Percentiles rank a stretch among this genome's conserved stretches.
These are phyloP conservation scores for Zaprionus lineosus DNA, from an alignment of 2,888 invertebrate genomes.

Conservation along the genomic window DNA sequence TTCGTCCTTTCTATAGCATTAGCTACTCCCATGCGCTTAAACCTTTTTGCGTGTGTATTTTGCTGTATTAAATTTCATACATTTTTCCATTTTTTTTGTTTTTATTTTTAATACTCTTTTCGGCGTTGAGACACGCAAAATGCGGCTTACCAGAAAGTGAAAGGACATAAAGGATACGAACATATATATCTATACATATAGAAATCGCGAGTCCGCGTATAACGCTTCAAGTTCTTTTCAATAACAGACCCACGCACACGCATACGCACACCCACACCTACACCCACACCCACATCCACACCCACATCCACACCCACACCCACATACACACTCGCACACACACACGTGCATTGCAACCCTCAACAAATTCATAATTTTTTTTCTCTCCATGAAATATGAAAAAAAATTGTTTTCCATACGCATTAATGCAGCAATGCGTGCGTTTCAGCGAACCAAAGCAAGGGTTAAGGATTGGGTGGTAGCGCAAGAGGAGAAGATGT, in stretches of 20 bases:
- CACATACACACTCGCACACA: neutral
- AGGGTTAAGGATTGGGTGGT: neutral
- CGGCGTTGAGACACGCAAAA: constrained; percentile 67
- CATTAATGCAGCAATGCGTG: constrained; percentile 70
- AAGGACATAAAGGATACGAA: constrained; percentile 42
- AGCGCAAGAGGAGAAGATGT: neutral
- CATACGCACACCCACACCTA: neutral
- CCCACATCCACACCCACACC: constrained; percentile 30
- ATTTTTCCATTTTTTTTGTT: constrained; percentile 23
- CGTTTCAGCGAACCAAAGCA: constrained; percentile 7
- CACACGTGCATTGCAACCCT: constrained; percentile 46
- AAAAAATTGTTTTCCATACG: constrained; percentile 60
- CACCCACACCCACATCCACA: constrained; percentile 30
- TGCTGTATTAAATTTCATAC: constrained; percentile 40
- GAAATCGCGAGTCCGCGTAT: constrained; percentile 52
- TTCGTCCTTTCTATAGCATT: constrained; percentile 30
- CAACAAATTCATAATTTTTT: constrained; percentile 45
- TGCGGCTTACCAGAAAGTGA: constrained; percentile 65
- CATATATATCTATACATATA: constrained; percentile 6
- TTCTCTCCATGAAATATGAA: constrained; percentile 17
- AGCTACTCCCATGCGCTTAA: constrained; percentile 47
- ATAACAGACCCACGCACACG: constrained; percentile 18
- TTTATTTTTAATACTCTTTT: no score
- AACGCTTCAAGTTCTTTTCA: constrained; percentile 55
- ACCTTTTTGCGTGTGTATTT: constrained; percentile 56